A percentile compares a stretch with the other conserved stretches of the same genome.
Conservation (phyloP, 1,140 invertebrate genomes). For the Microplitis mediator region DNA sequence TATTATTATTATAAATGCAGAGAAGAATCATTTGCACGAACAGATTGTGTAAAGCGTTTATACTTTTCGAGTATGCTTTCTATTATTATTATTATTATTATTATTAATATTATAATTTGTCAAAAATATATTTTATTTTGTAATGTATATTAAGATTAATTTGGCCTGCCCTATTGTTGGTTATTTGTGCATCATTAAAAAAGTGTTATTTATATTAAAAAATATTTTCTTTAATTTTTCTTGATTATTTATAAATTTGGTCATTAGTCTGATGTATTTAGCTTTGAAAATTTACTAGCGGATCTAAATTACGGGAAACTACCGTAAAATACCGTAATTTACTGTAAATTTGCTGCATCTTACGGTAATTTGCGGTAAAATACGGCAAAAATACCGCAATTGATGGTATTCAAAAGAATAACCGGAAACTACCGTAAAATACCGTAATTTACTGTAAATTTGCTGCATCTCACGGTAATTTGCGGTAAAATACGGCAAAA, state of each 20-base stretch:
- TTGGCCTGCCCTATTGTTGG: conserved; percentile 55
- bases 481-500: too few species aligned
- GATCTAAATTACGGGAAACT: too few species aligned
- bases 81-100: too few species aligned
- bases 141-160: conserved; percentile 44
- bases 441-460: too few species aligned
- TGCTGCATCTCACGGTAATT: too few species aligned
- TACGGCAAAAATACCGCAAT: too few species aligned
- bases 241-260: conserved; percentile 9
- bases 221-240: not conserved
- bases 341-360: too few species aligned
- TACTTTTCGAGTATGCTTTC: conserved; percentile 28
- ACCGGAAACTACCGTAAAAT: too few species aligned
- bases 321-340: too few species aligned
- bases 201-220: conserved; percentile 3
- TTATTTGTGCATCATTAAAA: conserved; percentile 38
- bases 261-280: conserved; percentile 19
- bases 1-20: conserved; percentile 3
- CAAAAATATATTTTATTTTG: conserved; percentile 57
- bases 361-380: too few species aligned
- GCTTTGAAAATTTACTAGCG: too few species aligned
- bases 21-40: conserved; percentile 45
- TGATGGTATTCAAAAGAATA: too few species aligned
- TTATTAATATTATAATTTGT: conserved; percentile 45
- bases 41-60: conserved; percentile 50